Conservation (phyloP, 92 coral and sea anemone species). For the Umimayanthus kanabou region DNA sequence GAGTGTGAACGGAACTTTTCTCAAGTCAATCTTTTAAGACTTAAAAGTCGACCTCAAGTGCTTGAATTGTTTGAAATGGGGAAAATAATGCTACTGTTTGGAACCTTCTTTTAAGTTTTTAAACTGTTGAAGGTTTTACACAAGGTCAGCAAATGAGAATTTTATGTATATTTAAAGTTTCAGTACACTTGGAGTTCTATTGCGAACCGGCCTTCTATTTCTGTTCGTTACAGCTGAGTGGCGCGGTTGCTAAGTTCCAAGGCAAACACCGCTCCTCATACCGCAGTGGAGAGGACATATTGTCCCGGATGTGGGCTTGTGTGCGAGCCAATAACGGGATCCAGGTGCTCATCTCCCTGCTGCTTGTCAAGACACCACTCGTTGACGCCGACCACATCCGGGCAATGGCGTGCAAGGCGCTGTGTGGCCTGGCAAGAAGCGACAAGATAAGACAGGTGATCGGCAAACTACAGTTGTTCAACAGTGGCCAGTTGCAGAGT, state of each 20-base stretch:
- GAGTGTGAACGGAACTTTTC: no score
- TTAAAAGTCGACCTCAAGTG: no score
- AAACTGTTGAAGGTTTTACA: no score
- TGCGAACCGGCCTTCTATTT: no score
- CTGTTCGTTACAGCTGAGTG: conserved; percentile 34
- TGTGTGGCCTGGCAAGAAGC: conserved; percentile 90
- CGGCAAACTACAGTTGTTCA: conserved; percentile 87
- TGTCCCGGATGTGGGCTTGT: conserved; percentile 82
- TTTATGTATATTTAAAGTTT: no score
- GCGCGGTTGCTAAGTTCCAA: conserved; percentile 51
- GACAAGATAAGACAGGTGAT: conserved; percentile 93
- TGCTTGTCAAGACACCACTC: conserved; percentile 92
- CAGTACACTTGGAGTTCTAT: no score
- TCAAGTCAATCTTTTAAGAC: no score
- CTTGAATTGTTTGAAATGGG: no score
- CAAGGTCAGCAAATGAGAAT: no score
- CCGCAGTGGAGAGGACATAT: conserved; percentile 54
- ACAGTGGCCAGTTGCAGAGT: conserved; percentile 97
- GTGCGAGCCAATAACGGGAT: conserved; percentile 93
- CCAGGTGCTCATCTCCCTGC: conserved; percentile 79
- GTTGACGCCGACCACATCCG: conserved; percentile 93
- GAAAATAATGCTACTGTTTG: no score
- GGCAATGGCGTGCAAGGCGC: conserved; percentile 92
- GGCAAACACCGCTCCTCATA: conserved; percentile 46
- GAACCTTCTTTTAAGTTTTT: no score